Evolutionary conservation across 2,113 vertebrate species (phyloP).

Genomic region (Cygnus buccinator): DNA sequence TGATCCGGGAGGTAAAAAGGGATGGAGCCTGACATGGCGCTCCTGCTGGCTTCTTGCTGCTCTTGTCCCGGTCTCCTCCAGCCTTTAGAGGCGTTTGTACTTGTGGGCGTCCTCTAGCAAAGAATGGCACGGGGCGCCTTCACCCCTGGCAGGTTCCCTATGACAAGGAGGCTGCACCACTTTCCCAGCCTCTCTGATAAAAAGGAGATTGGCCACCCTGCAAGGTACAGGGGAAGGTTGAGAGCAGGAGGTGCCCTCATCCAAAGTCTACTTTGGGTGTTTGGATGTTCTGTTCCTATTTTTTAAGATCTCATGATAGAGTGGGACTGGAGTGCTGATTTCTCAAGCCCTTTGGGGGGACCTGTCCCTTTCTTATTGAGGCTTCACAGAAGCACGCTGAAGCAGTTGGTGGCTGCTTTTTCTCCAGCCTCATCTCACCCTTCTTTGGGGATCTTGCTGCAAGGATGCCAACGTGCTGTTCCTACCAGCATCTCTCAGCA

Average conservation of each 20-base stretch:
- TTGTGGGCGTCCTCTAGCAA: no score
- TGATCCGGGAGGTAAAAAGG: accelerated
- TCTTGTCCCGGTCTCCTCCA: accelerated
- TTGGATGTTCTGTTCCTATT: background rate
- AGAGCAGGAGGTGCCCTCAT: background rate
- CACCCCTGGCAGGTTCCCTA: accelerated
- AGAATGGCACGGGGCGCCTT: accelerated
- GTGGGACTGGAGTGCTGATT: background rate
- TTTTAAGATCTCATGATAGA: background rate
- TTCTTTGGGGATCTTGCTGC: background rate
- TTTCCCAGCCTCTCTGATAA: accelerated
- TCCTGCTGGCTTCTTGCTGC: accelerated
- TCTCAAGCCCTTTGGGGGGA: background rate
- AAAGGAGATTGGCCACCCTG: background rate
- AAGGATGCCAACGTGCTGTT: background rate
- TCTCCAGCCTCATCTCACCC: background rate
- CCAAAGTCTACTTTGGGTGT: background rate
- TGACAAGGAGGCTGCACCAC: accelerated
- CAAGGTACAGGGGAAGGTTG: background rate
- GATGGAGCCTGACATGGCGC: accelerated
- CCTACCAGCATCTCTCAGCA: background rate
- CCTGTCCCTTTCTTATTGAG: background rate
- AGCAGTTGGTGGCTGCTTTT: background rate
- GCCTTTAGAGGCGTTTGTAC: accelerated
- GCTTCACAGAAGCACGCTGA: background rate